These are phyloP conservation scores for Platichthys flesus DNA, from an alignment of 2,113 vertebrate genomes.

Conservation along the genomic window DNA sequence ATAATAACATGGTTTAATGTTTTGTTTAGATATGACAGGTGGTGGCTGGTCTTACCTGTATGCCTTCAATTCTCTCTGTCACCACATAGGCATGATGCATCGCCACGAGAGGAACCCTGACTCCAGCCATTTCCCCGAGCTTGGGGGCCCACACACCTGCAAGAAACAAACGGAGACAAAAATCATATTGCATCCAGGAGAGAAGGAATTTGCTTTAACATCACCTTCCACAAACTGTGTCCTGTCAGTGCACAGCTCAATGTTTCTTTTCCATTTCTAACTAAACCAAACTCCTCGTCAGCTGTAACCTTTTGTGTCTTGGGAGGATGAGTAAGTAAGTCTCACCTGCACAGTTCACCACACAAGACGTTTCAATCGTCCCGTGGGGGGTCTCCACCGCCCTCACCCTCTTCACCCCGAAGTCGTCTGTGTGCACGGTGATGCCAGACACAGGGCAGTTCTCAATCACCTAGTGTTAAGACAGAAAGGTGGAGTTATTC, in stretches of 20 bases:
- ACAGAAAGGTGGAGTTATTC: background rate
- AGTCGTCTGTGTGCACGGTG: constrained; percentile 84
- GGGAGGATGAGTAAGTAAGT: background rate
- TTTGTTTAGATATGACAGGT: background rate
- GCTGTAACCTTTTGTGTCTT: background rate
- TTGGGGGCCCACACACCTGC: constrained; percentile 92
- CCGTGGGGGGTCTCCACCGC: constrained; percentile 89
- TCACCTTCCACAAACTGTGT: no score
- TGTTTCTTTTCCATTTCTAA: no score
- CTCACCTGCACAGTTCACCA: constrained; percentile 95
- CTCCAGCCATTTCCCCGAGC: constrained; percentile 91
- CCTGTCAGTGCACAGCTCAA: no score
- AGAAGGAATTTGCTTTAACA: background rate
- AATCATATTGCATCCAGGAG: background rate
- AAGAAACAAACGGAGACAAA: background rate
- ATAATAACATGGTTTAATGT: background rate
- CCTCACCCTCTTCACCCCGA: constrained; percentile 87
- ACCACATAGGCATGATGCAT: constrained; percentile 98
- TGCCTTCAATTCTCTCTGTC: constrained; percentile 95
- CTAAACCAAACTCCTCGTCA: no score
- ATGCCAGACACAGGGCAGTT: constrained; percentile 94
- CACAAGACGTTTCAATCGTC: constrained; percentile 88
- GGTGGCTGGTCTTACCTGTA: constrained; percentile 85
- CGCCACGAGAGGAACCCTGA: constrained; percentile 91
- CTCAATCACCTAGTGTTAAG: constrained; percentile 88